These are phyloP conservation scores for Melanchra persicariae DNA, from an alignment of 2,888 invertebrate species.

Conservation along the genomic window DNA sequence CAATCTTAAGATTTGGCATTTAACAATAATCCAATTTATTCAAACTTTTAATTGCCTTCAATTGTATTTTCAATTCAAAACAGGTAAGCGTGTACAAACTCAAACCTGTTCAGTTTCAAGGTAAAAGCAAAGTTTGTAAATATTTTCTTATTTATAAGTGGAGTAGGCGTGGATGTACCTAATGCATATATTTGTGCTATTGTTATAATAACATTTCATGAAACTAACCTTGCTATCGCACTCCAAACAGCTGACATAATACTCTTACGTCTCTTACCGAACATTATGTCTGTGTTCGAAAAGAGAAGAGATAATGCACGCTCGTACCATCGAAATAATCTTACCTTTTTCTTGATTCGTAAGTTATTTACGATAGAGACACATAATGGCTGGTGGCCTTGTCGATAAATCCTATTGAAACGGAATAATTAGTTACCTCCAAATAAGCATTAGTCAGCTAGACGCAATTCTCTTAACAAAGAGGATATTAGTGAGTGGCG, in stretches of 20 bases:
- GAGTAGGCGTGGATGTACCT: constrained; percentile 45
- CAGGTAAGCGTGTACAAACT: constrained; percentile 26
- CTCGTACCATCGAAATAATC: constrained; percentile 19
- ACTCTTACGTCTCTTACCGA: constrained; percentile 10
- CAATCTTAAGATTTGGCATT: constrained; percentile 26
- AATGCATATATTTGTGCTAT: constrained; percentile 55
- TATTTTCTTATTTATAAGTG: constrained; percentile 58
- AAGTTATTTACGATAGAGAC: constrained; percentile 43
- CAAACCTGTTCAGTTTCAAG: constrained; percentile 44
- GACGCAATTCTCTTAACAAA: constrained; percentile 48
- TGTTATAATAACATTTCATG: constrained; percentile 57
- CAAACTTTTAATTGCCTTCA: constrained; percentile 48
- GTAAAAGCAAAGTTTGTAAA: constrained; percentile 55
- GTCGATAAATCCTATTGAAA: constrained; percentile 57
- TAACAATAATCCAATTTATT: constrained; percentile 39
- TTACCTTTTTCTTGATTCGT: constrained; percentile 34
- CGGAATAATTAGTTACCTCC: constrained; percentile 59
- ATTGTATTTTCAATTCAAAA: constrained; percentile 44
- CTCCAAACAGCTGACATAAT: constrained; percentile 24
- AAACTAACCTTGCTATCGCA: constrained; percentile 28
- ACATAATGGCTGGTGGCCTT: constrained; percentile 36
- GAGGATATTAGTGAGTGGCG: constrained; percentile 42
- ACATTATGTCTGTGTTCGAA: constrained; percentile 17
- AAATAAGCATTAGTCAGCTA: constrained; percentile 53
- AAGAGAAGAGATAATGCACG: constrained; percentile 9